Percentiles rank a stretch among this genome's conserved stretches.
phyloP scores from a whole-genome alignment of 2,113 vertebrate species.

The Tor tambroides region DNA sequence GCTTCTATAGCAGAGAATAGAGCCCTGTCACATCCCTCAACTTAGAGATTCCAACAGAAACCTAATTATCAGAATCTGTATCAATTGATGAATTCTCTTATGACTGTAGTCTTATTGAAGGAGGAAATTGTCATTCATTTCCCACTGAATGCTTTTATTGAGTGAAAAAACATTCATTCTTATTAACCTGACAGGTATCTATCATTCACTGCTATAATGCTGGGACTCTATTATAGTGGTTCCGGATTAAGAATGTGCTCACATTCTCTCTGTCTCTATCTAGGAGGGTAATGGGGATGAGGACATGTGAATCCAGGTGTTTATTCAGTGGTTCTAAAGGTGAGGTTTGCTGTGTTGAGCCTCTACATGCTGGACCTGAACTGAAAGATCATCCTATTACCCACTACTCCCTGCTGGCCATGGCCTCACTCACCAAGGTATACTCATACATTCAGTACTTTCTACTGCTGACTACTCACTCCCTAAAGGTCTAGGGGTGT shows the following conservation, averaged over 20 bases:
- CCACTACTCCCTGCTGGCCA: conserved; percentile 91
- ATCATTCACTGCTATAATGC: neutral
- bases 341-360: conserved; percentile 96
- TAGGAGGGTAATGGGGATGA: conserved; percentile 97
- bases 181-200: neutral
- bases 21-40: neutral
- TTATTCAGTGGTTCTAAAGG: conserved; percentile 98
- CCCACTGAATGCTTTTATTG: conserved; percentile 10
- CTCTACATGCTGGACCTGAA: conserved; percentile 86
- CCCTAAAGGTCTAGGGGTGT: neutral
- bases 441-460: neutral
- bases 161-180: neutral
- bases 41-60: neutral
- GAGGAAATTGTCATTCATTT: neutral
- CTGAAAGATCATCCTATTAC: conserved; percentile 93
- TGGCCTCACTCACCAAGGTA: conserved; percentile 98
- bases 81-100: conserved; percentile 3
- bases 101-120: conserved; percentile 2
- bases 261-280: neutral
- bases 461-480: neutral
- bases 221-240: neutral
- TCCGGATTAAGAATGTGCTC: neutral
- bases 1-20: neutral
- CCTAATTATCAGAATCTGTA: neutral
- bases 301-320: conserved; percentile 94